Conservation (phyloP, 2,888 invertebrate genomes). For the Napeogenes inachia region DNA sequence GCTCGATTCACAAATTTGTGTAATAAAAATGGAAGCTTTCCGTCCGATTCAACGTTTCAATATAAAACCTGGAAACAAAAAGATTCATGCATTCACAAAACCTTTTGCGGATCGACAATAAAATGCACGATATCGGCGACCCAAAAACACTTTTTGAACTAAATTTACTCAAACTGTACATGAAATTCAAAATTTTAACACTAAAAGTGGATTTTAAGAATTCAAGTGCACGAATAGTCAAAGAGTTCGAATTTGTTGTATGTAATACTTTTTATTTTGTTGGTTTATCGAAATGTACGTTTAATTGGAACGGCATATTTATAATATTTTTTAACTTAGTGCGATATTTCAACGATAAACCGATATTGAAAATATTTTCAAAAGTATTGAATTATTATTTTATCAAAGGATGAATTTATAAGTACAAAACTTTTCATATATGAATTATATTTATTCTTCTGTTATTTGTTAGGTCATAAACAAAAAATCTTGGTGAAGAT, state of each 20-base stretch:
- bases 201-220: slow-evolving; percentile 3
- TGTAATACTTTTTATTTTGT: not conserved
- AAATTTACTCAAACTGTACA: not conserved
- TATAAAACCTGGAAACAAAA: slow-evolving; percentile 16
- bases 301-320: not conserved
- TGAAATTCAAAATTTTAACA: slow-evolving; percentile 4
- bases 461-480: too few species aligned
- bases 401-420: too few species aligned
- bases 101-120: slow-evolving; percentile 18
- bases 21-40: not conserved
- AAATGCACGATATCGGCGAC: slow-evolving; percentile 9
- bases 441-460: too few species aligned
- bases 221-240: slow-evolving; percentile 2
- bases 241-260: slow-evolving; percentile 1
- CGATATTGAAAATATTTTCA: too few species aligned
- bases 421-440: too few species aligned
- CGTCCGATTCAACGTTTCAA: slow-evolving; percentile 10
- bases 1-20: not conserved
- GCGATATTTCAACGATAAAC: not conserved
- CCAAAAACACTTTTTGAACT: not conserved
- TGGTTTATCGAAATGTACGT: not conserved
- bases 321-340: too few species aligned
- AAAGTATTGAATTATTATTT: too few species aligned
- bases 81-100: slow-evolving; percentile 18
- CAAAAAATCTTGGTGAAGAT: too few species aligned